These are phyloP conservation scores for Zoanthus gigantus DNA, from an alignment of 92 coral and sea anemone species.

Conservation along the genomic window DNA sequence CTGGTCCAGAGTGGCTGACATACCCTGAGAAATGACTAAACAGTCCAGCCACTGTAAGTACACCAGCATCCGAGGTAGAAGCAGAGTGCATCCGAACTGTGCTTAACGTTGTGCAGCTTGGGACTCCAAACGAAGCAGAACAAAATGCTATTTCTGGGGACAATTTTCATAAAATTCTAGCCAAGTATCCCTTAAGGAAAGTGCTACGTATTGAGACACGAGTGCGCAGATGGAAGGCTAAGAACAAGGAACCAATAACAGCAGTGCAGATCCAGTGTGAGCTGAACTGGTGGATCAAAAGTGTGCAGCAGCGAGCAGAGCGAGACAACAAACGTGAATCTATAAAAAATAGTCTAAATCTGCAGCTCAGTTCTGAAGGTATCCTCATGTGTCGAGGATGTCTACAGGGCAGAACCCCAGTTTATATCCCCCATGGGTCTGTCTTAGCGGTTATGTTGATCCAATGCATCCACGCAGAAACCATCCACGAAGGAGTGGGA, in stretches of 20 bases:
- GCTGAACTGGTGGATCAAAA: slow-evolving; percentile 27
- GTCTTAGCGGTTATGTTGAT: not conserved
- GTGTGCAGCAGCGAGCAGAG: slow-evolving; percentile 30
- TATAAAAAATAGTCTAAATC: slow-evolving; percentile 17
- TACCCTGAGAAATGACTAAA: not conserved
- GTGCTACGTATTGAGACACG: slow-evolving; percentile 9
- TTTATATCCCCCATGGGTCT: slow-evolving; percentile 20
- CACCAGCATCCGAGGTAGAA: not conserved
- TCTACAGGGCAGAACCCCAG: slow-evolving; percentile 2
- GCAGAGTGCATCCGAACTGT: slow-evolving; percentile 7
- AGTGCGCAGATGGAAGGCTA: not conserved
- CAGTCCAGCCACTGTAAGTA: not conserved
- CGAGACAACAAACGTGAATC: not conserved
- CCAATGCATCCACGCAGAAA: not conserved
- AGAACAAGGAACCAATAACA: not conserved
- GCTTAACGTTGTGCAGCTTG: no score
- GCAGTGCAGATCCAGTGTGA: not conserved
- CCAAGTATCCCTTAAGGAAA: not conserved
- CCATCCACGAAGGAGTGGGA: not conserved
- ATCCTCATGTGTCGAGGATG: slow-evolving; percentile 40
- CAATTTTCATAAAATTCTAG: not conserved
- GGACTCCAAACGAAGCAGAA: no score
- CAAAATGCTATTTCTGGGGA: not conserved
- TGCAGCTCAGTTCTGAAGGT: slow-evolving; percentile 16
- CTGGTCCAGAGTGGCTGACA: not conserved